Base-by-base conservation (phyloP, 2,888 invertebrate species). In the Thera britannica region DNA sequence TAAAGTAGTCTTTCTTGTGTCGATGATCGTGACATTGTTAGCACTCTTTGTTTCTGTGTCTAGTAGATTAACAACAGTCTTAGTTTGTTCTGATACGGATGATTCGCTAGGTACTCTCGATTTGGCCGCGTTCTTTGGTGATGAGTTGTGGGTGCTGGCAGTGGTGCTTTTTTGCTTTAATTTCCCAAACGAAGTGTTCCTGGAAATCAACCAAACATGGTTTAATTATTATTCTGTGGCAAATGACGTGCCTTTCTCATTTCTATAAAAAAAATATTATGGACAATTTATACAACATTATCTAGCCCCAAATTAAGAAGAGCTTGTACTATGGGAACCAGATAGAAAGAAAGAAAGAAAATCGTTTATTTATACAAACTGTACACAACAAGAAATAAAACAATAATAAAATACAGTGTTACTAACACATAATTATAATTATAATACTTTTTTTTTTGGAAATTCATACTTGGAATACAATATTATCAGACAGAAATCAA, bases 61-160 rank as follows among this genome's bases (percentile, higher is more conserved):
- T 6, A 85, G 81, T 67, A 89, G 71, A 68, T 83, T 82, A 2
- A 90, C 82, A 3, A 90, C 73, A 67, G 83, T 87, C 38, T 76
- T 79, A 0, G 67, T 59, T 11, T 73, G 76, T 62, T 77, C 73
- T 60, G 66, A 34, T 35, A 61, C 55, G 9, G 44, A 46, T 63
- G 66, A 65, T 73, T 68, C 63, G 65, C 63, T 12, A 38, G 59
- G 68, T 57, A 67, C 65, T 62, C 72, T 71, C 51, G 76, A 78
- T 12, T 72, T 70, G 52, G 70, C 76, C 56, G 58, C 67, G 61
- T 72, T 63, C 56, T 54, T 72, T 80, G 81, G 75, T 60, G 80
- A 77, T 72, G 78, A 68, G 58, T 78, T 76, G 8, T 58, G 54
- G 34, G 69, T 73, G 41, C 62, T 72, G 36, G 72, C 63, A 23